These are phyloP conservation scores for Bufotes viridis DNA, from an alignment of 2,797 vertebrate genomes.

Conservation along the genomic window DNA sequence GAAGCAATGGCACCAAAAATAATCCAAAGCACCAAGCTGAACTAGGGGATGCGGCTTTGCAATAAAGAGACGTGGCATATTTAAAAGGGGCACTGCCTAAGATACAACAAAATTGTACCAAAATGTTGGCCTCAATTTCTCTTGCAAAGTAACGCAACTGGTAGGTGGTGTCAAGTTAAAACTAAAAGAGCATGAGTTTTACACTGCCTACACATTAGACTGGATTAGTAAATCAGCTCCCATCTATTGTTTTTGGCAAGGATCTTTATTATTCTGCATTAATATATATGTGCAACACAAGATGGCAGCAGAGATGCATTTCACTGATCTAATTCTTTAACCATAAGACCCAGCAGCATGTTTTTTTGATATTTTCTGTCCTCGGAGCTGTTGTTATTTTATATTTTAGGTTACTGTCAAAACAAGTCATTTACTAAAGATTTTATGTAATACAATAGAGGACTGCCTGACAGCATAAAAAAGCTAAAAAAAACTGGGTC, in stretches of 20 bases:
- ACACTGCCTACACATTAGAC: too few relatives aligned
- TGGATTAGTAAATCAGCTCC: too few relatives aligned
- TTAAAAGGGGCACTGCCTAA: too few relatives aligned
- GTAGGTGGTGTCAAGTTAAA: too few relatives aligned
- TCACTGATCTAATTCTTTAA: background rate
- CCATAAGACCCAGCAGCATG: background rate
- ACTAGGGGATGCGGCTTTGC: too few relatives aligned
- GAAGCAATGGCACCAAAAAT: too few relatives aligned
- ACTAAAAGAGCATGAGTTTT: too few relatives aligned
- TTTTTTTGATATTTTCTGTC: constrained; percentile 19
- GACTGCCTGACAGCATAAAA: constrained; percentile 3
- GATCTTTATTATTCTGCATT: background rate
- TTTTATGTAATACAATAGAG: constrained; percentile 26
- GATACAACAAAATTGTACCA: too few relatives aligned
- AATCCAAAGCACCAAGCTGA: too few relatives aligned
- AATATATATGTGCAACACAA: background rate
- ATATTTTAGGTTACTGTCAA: constrained; percentile 29
- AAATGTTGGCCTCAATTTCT: too few relatives aligned
- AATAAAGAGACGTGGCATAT: too few relatives aligned
- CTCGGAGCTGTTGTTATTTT: constrained; percentile 22
- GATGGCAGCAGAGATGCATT: constrained; percentile 32
- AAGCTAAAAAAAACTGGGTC: constrained; percentile 38
- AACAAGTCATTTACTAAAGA: constrained; percentile 40
- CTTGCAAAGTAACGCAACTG: too few relatives aligned
- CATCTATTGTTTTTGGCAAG: background rate